Base-by-base conservation (phyloP, 1,140 invertebrate genomes). In the Wasmannia auropunctata region DNA sequence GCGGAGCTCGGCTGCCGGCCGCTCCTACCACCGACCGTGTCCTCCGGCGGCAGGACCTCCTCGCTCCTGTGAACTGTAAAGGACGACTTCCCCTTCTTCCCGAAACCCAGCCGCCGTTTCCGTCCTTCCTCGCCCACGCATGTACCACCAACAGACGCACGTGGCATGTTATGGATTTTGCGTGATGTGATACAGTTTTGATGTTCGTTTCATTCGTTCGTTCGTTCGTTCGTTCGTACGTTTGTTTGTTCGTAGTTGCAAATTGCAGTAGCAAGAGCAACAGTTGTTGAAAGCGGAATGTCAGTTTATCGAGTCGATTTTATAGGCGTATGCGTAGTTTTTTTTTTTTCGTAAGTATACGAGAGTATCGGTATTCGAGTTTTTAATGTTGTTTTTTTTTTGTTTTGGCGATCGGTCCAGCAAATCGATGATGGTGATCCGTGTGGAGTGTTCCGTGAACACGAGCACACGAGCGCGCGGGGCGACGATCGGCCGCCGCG, bases 1-100 rank as follows among this genome's bases (percentile, higher is more conserved):
- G 98, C 97, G 92, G 98, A 98, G 87, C 98, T 98, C 93, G 98
- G 97, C 91, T 97, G 96, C 93, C 98, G 97, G 89, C 97, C 97
- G 87, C 97, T 96, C 49, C 96, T 96, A 80, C 97, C 96, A 88
- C 97, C 95, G 90, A 97, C 96, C 90, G 97, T 96, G 93, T 98
- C 97, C 95, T 98, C 98, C 87, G 98, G 98, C 54, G 98, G 79
- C 91, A 98, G 96, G 92, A 99, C 97, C 95, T 99, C 98, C 96
- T 99, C 98, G 94, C 98, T 98, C 95, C 98, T 97, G 96, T 99
- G 98, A 93, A 99, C 98, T 94, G 98, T 99, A 96, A 99, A 98
- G 91, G 98, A 98, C 95, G 97, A 98, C 96, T 98, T 98, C 93
- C 98, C 98, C 96, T 98, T 98, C 96, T 98, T 98, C 95, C 98